phyloP scores from a whole-genome alignment of 2,888 invertebrate species.

The Cheilosia grossa region DNA sequence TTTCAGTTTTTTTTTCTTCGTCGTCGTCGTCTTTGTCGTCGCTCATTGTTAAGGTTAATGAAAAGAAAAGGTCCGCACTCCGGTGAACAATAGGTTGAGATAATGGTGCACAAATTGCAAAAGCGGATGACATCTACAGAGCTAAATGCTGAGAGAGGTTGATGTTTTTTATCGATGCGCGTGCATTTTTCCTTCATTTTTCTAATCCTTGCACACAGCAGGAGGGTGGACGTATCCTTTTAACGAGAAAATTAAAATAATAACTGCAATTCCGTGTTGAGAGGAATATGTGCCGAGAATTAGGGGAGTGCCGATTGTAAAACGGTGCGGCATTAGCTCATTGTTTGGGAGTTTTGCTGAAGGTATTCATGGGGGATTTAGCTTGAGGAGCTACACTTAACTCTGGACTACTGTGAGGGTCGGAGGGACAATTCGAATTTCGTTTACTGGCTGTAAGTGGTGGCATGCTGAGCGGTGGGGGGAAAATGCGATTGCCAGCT shows the following conservation, averaged over 20 bases:
- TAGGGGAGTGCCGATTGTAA: slow-evolving; percentile 44
- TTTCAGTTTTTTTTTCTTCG: neutral
- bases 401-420: slow-evolving; percentile 3
- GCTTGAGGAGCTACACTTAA: slow-evolving; percentile 14
- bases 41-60: slow-evolving; percentile 62
- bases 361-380: slow-evolving; percentile 2
- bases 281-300: slow-evolving; percentile 22
- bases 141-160: slow-evolving; percentile 16
- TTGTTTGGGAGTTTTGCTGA: neutral
- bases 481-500: neutral
- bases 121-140: slow-evolving; percentile 56
- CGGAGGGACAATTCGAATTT: neutral
- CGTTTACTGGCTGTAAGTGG: neutral
- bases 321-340: slow-evolving; percentile 37
- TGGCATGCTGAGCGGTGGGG: neutral
- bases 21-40: no score
- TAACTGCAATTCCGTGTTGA: slow-evolving; percentile 59
- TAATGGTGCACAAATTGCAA: slow-evolving; percentile 73
- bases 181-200: slow-evolving; percentile 43
- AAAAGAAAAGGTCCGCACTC: slow-evolving; percentile 61
- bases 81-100: slow-evolving; percentile 61
- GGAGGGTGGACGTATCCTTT: slow-evolving; percentile 62
- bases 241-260: slow-evolving; percentile 73
- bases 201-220: slow-evolving; percentile 51
- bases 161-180: slow-evolving; percentile 1